Evolutionary conservation across 2,113 vertebrate species (phyloP).

Genomic region (Solea senegalensis): DNA sequence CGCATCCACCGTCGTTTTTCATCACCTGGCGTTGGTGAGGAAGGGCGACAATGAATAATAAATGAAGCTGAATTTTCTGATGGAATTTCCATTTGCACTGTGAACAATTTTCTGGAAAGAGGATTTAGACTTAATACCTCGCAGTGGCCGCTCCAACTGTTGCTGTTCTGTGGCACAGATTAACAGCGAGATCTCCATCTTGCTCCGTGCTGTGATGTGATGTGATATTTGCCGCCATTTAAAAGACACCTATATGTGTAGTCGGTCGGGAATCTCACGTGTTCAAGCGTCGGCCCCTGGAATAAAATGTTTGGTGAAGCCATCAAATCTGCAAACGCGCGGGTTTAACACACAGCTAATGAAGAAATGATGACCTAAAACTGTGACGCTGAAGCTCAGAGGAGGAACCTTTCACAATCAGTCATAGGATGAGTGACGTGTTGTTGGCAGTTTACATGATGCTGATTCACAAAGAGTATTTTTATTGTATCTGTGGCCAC

Average conservation of each 20-base stretch:
- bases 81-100: conserved; percentile 80
- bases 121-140: conserved; percentile 78
- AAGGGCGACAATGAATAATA: conserved; percentile 78
- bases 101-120: conserved; percentile 75
- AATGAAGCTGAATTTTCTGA: conserved; percentile 78
- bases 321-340: conserved; percentile 41
- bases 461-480: too few relatives aligned
- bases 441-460: too few relatives aligned
- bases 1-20: conserved; percentile 60
- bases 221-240: conserved; percentile 65
- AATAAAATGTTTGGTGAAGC: conserved; percentile 43
- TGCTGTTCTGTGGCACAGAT: conserved; percentile 70
- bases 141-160: conserved; percentile 66
- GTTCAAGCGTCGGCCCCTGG: conserved; percentile 18
- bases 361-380: conserved; percentile 31
- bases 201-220: conserved; percentile 46
- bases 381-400: conserved; percentile 5
- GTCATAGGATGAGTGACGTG: too few relatives aligned
- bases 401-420: too few relatives aligned
- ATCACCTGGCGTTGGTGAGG: conserved; percentile 60
- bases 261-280: conserved; percentile 20
- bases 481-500: too few relatives aligned
- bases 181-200: conserved; percentile 61
- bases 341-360: conserved; percentile 39
- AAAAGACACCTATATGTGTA: conserved; percentile 38